phyloP scores from a whole-genome alignment of 2,888 invertebrate genomes.

The Andrena marginata region DNA sequence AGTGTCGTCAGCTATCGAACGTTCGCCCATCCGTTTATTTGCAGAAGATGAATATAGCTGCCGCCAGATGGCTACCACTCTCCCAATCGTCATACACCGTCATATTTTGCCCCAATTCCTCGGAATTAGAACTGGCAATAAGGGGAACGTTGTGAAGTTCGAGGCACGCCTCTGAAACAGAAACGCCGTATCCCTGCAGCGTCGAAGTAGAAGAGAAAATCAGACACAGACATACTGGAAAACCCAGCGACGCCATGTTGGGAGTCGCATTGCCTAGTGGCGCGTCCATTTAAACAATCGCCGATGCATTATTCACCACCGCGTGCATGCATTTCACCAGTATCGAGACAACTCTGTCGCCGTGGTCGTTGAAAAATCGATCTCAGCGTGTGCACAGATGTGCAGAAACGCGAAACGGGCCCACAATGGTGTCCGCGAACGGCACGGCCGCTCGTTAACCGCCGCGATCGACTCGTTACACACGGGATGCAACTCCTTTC shows the following conservation, averaged over 20 bases:
- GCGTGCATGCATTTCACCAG: constrained; percentile 22
- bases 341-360: constrained; percentile 22
- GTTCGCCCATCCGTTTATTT: too few species aligned
- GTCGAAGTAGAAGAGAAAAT: not conserved
- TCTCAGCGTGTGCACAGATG: constrained; percentile 31
- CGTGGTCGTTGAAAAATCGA: constrained; percentile 33
- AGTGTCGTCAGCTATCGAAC: too few species aligned
- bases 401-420: constrained; percentile 16
- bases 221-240: constrained; percentile 2
- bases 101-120: too few species aligned
- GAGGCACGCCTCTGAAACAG: not conserved
- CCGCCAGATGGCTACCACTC: too few species aligned
- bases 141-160: too few species aligned
- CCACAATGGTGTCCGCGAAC: constrained; percentile 26
- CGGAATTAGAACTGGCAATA: too few species aligned
- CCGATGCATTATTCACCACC: constrained; percentile 33
- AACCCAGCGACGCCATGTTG: constrained; percentile 3
- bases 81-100: too few species aligned
- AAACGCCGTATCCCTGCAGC: not conserved
- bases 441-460: constrained; percentile 25
- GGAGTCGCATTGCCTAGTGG: not conserved
- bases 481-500: constrained; percentile 35
- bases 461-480: constrained; percentile 1
- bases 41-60: too few species aligned
- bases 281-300: constrained; percentile 36